A percentile compares a stretch with the other conserved stretches of the same genome.
These are phyloP conservation scores for Leptatherina wallacei DNA, from an alignment of 2,797 vertebrate genomes.

Conservation along the genomic window DNA sequence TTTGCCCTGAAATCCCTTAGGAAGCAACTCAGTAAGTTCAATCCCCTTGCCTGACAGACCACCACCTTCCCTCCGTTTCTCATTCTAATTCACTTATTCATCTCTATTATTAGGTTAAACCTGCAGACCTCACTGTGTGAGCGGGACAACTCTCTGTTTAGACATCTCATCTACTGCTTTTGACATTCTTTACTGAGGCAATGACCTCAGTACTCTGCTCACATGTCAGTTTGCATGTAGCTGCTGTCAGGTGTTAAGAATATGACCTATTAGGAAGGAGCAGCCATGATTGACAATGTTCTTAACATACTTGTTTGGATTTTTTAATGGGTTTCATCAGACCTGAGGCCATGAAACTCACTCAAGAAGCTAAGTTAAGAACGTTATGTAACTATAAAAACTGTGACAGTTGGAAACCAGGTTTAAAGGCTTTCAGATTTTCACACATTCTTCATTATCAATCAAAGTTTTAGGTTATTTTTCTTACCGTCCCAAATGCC, in stretches of 20 bases:
- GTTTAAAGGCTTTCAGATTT: background rate
- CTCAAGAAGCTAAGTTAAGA: background rate
- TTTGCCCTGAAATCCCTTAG: slow-evolving; percentile 15
- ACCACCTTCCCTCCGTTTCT: slow-evolving; percentile 15
- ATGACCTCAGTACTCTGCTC: slow-evolving; percentile 9
- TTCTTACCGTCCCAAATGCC: too few species aligned
- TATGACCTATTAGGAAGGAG: slow-evolving; percentile 18
- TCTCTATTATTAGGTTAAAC: slow-evolving; percentile 30
- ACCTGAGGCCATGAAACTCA: background rate
- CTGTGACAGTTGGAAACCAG: background rate
- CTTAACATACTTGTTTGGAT: slow-evolving; percentile 29
- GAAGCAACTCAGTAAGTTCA: slow-evolving; percentile 32
- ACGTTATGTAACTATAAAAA: background rate
- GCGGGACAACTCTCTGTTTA: background rate
- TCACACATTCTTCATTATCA: background rate
- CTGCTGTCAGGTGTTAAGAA: slow-evolving; percentile 18
- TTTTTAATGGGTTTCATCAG: slow-evolving; percentile 10
- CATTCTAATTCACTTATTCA: slow-evolving; percentile 32
- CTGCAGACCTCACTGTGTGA: background rate
- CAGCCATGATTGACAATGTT: background rate
- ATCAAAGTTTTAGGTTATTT: background rate
- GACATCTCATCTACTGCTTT: background rate
- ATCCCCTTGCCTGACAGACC: slow-evolving; percentile 7
- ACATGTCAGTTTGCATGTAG: background rate
- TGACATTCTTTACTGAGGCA: background rate